Evolutionary conservation across 2,113 vertebrate species (phyloP).

Genomic region (Phycodurus eques): DNA sequence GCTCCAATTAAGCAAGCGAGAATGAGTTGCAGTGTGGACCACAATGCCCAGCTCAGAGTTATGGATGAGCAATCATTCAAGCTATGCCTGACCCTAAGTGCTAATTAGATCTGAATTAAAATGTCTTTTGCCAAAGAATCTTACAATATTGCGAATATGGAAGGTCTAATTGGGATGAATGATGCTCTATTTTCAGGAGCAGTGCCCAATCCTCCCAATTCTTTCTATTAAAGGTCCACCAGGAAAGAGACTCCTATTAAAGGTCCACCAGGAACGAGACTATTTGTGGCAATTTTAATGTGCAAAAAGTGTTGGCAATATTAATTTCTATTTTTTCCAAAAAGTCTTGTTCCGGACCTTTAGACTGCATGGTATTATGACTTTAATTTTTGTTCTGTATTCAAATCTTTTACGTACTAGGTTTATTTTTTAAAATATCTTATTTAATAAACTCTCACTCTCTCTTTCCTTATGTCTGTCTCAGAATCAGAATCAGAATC

Average conservation of each 20-base stretch:
- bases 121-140: slow-evolving; percentile 45
- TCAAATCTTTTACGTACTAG: too few relatives aligned
- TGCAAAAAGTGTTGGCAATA: too few relatives aligned
- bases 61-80: slow-evolving; percentile 73
- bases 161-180: slow-evolving; percentile 32
- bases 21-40: slow-evolving; percentile 65
- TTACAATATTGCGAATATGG: slow-evolving; percentile 40
- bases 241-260: not conserved
- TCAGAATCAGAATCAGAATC: not conserved
- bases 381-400: too few relatives aligned
- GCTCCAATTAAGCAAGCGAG: slow-evolving; percentile 73
- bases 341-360: not conserved
- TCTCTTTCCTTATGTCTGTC: not conserved
- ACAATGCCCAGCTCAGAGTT: slow-evolving; percentile 64
- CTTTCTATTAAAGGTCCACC: not conserved
- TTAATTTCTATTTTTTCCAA: not conserved
- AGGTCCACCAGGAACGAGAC: not conserved
- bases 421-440: too few relatives aligned
- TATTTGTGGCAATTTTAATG: too few relatives aligned
- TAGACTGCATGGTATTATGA: not conserved
- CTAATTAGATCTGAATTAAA: slow-evolving; percentile 72
- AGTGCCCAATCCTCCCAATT: not conserved
- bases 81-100: slow-evolving; percentile 64
- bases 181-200: not conserved
- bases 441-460: not conserved